Conservation (phyloP, 1,140 invertebrate genomes). For the Drosophila parvula region DNA sequence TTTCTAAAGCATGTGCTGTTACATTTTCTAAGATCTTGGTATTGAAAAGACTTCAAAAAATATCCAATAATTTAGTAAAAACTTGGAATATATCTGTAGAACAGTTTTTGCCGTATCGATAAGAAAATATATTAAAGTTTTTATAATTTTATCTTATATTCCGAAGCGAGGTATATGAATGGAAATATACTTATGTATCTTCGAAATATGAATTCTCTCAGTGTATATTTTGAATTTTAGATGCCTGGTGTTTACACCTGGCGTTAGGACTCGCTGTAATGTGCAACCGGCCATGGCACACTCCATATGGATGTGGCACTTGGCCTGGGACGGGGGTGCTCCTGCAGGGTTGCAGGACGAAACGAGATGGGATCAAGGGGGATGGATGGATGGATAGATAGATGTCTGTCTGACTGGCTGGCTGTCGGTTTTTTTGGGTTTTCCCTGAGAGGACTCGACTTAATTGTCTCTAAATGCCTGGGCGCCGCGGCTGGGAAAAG, state of each 20-base stretch:
- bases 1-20: too few relatives aligned
- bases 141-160: too few relatives aligned
- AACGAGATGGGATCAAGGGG: constrained; percentile 24
- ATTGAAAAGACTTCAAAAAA: too few relatives aligned
- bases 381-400: constrained; percentile 7
- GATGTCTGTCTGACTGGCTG: background rate
- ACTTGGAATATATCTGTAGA: too few relatives aligned
- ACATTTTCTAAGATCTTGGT: too few relatives aligned
- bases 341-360: constrained; percentile 4
- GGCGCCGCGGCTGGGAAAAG: constrained; percentile 41
- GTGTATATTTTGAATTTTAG: constrained; percentile 2
- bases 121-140: too few relatives aligned
- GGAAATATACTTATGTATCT: too few relatives aligned
- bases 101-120: too few relatives aligned
- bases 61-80: too few relatives aligned
- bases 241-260: constrained; percentile 64
- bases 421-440: constrained; percentile 23
- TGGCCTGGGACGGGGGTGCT: constrained; percentile 1
- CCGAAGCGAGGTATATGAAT: too few relatives aligned
- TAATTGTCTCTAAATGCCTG: constrained; percentile 75
- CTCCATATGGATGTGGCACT: constrained; percentile 26
- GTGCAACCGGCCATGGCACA: constrained; percentile 71
- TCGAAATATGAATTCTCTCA: background rate
- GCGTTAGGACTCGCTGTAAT: constrained; percentile 55
- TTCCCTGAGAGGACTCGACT: constrained; percentile 46